Evolutionary conservation across 2,113 vertebrate genomes (phyloP).

Genomic region (Tylochromis polylepis): DNA sequence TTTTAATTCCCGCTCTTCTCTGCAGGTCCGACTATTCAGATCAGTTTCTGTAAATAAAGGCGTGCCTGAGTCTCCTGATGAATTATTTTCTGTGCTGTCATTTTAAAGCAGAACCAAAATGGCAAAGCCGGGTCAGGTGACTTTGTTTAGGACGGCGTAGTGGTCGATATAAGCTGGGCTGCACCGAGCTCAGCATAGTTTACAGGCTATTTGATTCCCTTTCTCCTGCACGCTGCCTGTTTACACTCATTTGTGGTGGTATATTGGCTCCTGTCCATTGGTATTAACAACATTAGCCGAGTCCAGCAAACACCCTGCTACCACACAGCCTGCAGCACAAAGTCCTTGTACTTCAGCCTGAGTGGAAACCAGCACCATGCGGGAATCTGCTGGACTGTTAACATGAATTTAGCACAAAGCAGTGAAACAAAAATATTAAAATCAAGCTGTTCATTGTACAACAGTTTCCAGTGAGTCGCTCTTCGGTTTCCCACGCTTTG

Average conservation of each 20-base stretch:
- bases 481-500: slow-evolving; percentile 37
- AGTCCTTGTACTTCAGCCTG: neutral
- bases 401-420: neutral
- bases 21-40: neutral
- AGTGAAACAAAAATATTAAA: neutral
- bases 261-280: neutral
- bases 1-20: neutral
- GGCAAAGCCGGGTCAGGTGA: neutral
- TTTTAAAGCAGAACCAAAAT: neutral
- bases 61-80: neutral
- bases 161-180: neutral
- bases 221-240: neutral
- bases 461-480: neutral
- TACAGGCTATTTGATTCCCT: neutral
- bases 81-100: neutral
- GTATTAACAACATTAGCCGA: neutral
- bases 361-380: neutral
- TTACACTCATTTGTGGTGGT: neutral
- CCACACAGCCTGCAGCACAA: neutral
- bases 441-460: neutral
- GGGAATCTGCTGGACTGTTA: neutral
- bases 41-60: neutral
- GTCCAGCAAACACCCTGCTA: neutral
- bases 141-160: neutral
- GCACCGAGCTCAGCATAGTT: neutral